Percentiles rank a stretch among this genome's conserved stretches.
phyloP scores from a whole-genome alignment of 2,888 invertebrate species.

The Apocheima hispidaria region DNA sequence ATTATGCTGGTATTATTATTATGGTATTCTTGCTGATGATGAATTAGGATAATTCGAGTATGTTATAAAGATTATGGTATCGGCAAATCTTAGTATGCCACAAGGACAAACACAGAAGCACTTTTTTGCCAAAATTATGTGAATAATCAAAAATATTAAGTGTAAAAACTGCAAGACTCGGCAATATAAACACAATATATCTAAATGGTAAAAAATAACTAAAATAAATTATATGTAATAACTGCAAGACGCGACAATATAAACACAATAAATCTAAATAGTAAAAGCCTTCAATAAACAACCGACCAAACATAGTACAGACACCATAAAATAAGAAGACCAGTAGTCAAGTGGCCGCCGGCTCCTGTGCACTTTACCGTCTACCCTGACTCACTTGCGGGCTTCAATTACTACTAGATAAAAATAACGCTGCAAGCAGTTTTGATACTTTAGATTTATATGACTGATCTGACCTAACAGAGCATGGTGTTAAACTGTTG shows the following conservation, averaged over 20 bases:
- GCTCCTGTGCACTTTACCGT: conserved; percentile 37
- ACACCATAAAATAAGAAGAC: conserved; percentile 17
- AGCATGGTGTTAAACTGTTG: no score
- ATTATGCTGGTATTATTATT: no score
- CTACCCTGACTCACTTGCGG: conserved; percentile 26
- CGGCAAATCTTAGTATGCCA: no score
- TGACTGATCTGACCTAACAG: no score
- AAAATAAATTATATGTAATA: no score
- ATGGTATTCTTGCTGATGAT: no score
- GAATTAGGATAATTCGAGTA: no score
- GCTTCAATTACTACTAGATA: conserved; percentile 34
- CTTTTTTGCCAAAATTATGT: not conserved
- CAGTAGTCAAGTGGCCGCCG: conserved; percentile 37
- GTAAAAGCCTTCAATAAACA: conserved; percentile 3
- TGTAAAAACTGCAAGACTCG: not conserved
- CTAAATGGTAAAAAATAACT: conserved; percentile 7
- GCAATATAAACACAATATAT: conserved; percentile 4
- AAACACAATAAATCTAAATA: conserved; percentile 11
- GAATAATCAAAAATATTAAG: not conserved
- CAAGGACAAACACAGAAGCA: not conserved
- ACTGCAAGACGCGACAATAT: not conserved
- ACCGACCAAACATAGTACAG: conserved; percentile 11
- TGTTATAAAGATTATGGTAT: no score
- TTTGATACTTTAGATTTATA: conserved; percentile 26
- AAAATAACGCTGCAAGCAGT: not conserved